Base-by-base conservation (phyloP, 2,888 invertebrate genomes). In the Heliconius erato region DNA sequence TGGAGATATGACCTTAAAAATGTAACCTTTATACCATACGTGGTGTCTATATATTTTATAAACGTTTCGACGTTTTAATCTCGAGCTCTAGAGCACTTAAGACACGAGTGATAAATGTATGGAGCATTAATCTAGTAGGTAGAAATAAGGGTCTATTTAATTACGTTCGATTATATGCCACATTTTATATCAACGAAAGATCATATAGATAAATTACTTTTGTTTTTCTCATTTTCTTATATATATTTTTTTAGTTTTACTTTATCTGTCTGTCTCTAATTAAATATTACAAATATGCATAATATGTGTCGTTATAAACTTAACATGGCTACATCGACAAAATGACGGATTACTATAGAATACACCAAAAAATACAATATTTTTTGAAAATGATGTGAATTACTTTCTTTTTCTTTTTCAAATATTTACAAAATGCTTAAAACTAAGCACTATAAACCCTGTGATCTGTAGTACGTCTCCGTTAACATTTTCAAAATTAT, bases 51-150 rank as follows among this genome's bases (percentile, higher is more conserved):
- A 63, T 67, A 44, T 65, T 67, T 78, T 78, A 67, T 65, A 71
- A 71, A 65, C 44, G 26, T 32, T 26, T n/a, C 44, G 65, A 79
- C 74, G 44, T 79, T 79, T 81, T 69, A 63, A 69, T 78, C 81
- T 63, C 65, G 54, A 83, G 65, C 79, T 81, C 79, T 59, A 79
- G 78, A 82, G 77, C 79, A 76, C 76, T 72, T 59, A 81, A 54
- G 79, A 83, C 82, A 78, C 67, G 67, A 59, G 40, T 82, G 83
- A 83, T 82, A 79, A 79, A 83, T 83, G 79, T 78, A 79, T 83
- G 44, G 77, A 67, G 26, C 81, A 78, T 83, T 83, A 83, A 81
- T 83, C 79, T 74, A 59, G 40, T 19, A 49, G 81, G 79, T 74
- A 69, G 74, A 80, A 78, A 80, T 81, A 69, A 83, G 81, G 49